Conservation (phyloP, 2,888 invertebrate species). For the Ichneumoninae sp. region DNA sequence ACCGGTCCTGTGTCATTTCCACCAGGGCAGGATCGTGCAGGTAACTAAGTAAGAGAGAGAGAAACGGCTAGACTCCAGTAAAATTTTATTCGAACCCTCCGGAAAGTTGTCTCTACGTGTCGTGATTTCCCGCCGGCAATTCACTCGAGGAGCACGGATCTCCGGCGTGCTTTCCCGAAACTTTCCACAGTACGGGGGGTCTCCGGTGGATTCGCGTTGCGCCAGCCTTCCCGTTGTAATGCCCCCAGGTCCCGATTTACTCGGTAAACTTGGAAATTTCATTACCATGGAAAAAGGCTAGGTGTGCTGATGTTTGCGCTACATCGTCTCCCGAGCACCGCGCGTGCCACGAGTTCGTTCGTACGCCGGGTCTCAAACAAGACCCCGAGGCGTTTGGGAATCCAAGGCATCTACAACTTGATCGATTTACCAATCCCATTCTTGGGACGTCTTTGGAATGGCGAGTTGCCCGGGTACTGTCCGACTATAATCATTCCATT, state of each 20-base stretch:
- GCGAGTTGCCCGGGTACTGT: too few species aligned
- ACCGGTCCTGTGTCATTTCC: too few species aligned
- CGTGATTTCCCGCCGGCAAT: conserved; percentile 69
- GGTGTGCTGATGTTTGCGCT: conserved; percentile 63
- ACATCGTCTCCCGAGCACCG: conserved; percentile 28
- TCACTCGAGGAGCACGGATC: conserved; percentile 63
- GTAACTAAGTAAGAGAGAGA: not conserved
- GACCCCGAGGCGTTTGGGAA: conserved; percentile 18
- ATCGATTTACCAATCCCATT: conserved; percentile 22
- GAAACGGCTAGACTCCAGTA: conserved; percentile 47
- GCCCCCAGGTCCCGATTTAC: conserved; percentile 72
- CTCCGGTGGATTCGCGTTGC: conserved; percentile 68
- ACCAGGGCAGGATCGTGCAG: not conserved
- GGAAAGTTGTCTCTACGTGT: conserved; percentile 65
- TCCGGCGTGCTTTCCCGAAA: conserved; percentile 61
- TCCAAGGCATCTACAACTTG: not conserved
- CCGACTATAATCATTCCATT: too few species aligned
- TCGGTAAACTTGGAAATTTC: conserved; percentile 72
- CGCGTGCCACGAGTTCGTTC: conserved; percentile 50
- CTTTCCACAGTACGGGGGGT: conserved; percentile 66
- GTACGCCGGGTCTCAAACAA: conserved; percentile 10
- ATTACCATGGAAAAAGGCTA: conserved; percentile 69
- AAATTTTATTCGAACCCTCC: conserved; percentile 63
- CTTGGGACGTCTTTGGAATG: too few species aligned
- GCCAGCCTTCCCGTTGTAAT: conserved; percentile 60